These are phyloP conservation scores for Dimorphilus gyrociliatus DNA, from an alignment of 2,888 invertebrate genomes.

Conservation along the genomic window DNA sequence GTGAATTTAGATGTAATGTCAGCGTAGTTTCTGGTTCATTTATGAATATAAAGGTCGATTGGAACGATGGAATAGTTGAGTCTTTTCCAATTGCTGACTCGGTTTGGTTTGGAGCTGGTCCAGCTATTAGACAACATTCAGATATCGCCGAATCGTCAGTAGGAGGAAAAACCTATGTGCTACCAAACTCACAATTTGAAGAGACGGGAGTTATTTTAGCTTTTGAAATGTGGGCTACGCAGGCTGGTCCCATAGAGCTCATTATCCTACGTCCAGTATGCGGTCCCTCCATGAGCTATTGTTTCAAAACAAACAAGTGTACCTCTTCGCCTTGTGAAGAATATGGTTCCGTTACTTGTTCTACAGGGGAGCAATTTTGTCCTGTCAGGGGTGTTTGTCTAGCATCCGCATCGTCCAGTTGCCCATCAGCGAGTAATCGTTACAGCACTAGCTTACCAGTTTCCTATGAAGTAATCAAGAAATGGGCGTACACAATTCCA, in stretches of 20 bases:
- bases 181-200: no score
- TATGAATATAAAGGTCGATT: conserved; percentile 15
- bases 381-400: conserved; percentile 3
- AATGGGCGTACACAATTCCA: conserved; percentile 5
- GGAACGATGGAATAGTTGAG: conserved; percentile 13
- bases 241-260: neutral
- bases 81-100: conserved; percentile 16
- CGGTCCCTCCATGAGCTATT: conserved; percentile 10
- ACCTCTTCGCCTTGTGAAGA: neutral
- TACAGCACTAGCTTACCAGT: neutral
- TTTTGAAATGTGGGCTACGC: neutral
- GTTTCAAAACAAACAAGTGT: conserved; percentile 13
- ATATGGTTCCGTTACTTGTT: conserved; percentile 2
- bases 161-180: conserved; percentile 10
- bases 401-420: neutral
- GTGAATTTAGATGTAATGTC: conserved; percentile 19
- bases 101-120: conserved; percentile 8
- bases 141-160: conserved; percentile 1
- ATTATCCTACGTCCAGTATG: conserved; percentile 10
- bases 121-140: conserved; percentile 6
- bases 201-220: no score
- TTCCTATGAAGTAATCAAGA: conserved; percentile 2
- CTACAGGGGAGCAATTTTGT: conserved; percentile 4
- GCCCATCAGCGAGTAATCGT: neutral
- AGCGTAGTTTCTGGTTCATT: conserved; percentile 20